Conservation (phyloP, 2,888 invertebrate genomes). For the Xanthia togata region DNA sequence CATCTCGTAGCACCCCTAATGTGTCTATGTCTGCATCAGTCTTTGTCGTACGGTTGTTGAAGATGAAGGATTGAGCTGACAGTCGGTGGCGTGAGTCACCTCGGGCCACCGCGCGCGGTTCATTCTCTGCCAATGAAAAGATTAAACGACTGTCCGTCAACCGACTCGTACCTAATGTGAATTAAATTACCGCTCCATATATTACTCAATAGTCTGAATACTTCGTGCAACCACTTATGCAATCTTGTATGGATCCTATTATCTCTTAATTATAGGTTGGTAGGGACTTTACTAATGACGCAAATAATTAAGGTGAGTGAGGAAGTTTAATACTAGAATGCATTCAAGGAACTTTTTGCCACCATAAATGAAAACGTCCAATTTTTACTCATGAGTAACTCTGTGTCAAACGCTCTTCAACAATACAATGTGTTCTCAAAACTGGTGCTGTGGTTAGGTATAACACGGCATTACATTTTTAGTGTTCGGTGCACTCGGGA, state of each 20-base stretch:
- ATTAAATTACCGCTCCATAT: conserved; percentile 82
- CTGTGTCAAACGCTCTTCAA: conserved; percentile 15
- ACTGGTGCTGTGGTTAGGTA: conserved; percentile 57
- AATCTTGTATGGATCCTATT: conserved; percentile 57
- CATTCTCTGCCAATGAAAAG: conserved; percentile 80
- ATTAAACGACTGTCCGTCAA: conserved; percentile 78
- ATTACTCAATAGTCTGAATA: conserved; percentile 66
- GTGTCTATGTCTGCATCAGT: conserved; percentile 69
- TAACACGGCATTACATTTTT: conserved; percentile 62
- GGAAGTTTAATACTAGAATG: conserved; percentile 8
- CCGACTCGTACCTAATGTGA: conserved; percentile 80
- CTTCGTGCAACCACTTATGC: conserved; percentile 39
- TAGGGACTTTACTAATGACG: conserved; percentile 24
- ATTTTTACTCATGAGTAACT: conserved; percentile 33
- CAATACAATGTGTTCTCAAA: conserved; percentile 52
- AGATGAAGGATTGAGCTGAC: conserved; percentile 71
- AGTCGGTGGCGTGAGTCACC: conserved; percentile 74
- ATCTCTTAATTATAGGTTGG: conserved; percentile 40
- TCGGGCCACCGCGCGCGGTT: conserved; percentile 78
- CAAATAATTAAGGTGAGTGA: conserved; percentile 12
- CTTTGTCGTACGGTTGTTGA: conserved; percentile 69
- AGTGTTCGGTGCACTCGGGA: conserved; percentile 73
- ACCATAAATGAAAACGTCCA: conserved; percentile 2
- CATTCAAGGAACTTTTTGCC: not conserved
- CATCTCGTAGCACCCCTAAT: conserved; percentile 53